Conservation (phyloP, 1,140 invertebrate species). For the Drosophila nikananu region DNA sequence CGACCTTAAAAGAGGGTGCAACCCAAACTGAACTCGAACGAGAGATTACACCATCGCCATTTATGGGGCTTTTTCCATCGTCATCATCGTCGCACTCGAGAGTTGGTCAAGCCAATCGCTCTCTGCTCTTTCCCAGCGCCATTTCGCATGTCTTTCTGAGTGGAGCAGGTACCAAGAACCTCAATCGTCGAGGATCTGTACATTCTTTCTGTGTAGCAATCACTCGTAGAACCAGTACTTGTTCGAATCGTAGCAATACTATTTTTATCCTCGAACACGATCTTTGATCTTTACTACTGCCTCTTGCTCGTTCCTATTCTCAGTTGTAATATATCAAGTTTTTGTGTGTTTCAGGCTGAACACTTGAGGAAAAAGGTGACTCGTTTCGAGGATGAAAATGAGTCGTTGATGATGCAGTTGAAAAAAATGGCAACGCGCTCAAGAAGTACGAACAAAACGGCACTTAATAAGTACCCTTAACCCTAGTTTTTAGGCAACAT, state of each 20-base stretch:
- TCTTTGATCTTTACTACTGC: conserved; percentile 5
- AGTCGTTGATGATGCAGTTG: conserved; percentile 95
- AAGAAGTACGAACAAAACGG: conserved; percentile 88
- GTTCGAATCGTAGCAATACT: conserved; percentile 31
- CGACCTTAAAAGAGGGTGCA: background rate
- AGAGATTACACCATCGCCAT: conserved; percentile 65
- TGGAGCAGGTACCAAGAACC: conserved; percentile 67
- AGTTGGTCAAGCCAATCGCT: conserved; percentile 36
- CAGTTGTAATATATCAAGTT: conserved; percentile 56
- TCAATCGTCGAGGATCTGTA: conserved; percentile 9
- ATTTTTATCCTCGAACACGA: conserved; percentile 80
- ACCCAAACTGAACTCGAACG: conserved; percentile 64
- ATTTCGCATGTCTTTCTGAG: conserved; percentile 73
- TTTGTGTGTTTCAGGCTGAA: conserved; percentile 88
- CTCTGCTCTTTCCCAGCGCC: conserved; percentile 75
- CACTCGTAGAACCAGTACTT: conserved; percentile 37
- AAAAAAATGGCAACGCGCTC: conserved; percentile 96
- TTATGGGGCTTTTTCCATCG: conserved; percentile 59
- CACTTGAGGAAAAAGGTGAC: conserved; percentile 94
- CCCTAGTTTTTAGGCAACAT: conserved; percentile 36
- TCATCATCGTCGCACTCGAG: conserved; percentile 38
- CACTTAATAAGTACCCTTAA: conserved; percentile 34
- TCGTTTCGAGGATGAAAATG: conserved; percentile 97
- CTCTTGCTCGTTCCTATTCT: conserved; percentile 16
- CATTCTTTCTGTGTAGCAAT: conserved; percentile 32